Conservation (phyloP, 2,888 invertebrate species). For the Habrosyne pyritoides region DNA sequence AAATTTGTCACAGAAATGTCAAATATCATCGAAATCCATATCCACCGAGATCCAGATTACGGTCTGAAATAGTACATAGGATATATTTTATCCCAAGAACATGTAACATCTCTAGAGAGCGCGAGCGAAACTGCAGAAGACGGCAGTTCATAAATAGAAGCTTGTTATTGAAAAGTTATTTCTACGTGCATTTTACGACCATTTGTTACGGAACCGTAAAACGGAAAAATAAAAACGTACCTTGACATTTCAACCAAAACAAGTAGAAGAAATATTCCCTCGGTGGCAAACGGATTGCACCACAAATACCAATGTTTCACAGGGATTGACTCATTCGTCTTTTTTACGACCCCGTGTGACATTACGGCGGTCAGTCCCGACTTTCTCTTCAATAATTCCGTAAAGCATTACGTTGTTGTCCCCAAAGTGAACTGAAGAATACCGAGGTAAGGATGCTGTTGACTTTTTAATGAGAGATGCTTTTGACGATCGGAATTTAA, state of each 20-base stretch:
- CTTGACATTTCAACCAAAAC: not conserved
- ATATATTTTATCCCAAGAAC: too few relatives aligned
- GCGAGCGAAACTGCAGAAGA: too few relatives aligned
- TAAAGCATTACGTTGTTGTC: not conserved
- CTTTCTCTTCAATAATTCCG: constrained; percentile 2
- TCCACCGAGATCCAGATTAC: too few relatives aligned
- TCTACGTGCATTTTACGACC: too few relatives aligned
- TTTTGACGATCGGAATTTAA: not conserved
- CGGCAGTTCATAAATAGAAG: too few relatives aligned
- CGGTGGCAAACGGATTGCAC: constrained; percentile 16
- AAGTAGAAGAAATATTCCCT: not conserved
- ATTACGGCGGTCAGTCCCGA: constrained; percentile 2
- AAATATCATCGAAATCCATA: too few relatives aligned
- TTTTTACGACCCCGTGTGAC: constrained; percentile 45
- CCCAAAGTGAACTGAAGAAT: not conserved
- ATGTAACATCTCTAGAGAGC: too few relatives aligned
- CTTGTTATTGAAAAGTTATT: too few relatives aligned
- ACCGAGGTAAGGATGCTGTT: not conserved
- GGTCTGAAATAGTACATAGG: too few relatives aligned
- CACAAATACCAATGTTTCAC: constrained; percentile 41
- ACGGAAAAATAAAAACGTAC: not conserved
- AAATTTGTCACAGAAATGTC: too few relatives aligned
- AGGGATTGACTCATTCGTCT: constrained; percentile 55
- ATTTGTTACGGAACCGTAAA: too few relatives aligned
- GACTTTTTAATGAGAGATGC: not conserved